Base-by-base conservation (phyloP, 2,113 vertebrate species). In the Arvicanthis niloticus region DNA sequence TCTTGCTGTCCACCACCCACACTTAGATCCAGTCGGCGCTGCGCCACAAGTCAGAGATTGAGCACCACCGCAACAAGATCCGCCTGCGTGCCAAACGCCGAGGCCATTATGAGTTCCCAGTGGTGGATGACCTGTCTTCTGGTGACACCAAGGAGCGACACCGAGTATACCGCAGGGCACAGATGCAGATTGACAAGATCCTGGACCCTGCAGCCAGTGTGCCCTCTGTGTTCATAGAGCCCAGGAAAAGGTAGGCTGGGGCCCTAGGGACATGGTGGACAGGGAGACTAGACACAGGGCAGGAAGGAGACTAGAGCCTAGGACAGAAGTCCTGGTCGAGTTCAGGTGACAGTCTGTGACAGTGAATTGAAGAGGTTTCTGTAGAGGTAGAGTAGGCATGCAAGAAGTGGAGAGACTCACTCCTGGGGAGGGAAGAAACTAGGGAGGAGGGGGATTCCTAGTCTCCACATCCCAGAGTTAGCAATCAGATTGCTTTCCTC, bases 1-100 rank as follows among this genome's bases (percentile, higher is more conserved):
- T 4, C 19, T 21, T 17, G 21, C 53, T 21, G 24, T 29, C 65
- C 37, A 0, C 87, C 21, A 0, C 19, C 48, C 4, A 1, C 65
- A 24, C 10, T 3, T 81, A 99, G 99, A 99, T 99, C 91, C 99
- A 99, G 96, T 99, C 99, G 1, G 99, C 99, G 0, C 95, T 99
- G 95, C 99, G 99, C 97, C 99, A 99, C 96, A 99, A 99, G 97
- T 99, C 99, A 0, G 99, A 99, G 98, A 99, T 99, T 0, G 99
- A 99, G 96, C 99, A 99, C 95, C 99, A 99, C 95, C 99, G 99
- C 65, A 99, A 99, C 97, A 99, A 99, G 98, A 99, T 99, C 89
- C 99, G 99, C 4, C 99, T 99, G 82, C 99, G 99, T 0, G 99
- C 99, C 97, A 99, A 99, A 98, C 99, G 99, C 94, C 99, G 99